Evolutionary conservation across 1,140 invertebrate species (phyloP).

Genomic region (Melanaphis sacchari): DNA sequence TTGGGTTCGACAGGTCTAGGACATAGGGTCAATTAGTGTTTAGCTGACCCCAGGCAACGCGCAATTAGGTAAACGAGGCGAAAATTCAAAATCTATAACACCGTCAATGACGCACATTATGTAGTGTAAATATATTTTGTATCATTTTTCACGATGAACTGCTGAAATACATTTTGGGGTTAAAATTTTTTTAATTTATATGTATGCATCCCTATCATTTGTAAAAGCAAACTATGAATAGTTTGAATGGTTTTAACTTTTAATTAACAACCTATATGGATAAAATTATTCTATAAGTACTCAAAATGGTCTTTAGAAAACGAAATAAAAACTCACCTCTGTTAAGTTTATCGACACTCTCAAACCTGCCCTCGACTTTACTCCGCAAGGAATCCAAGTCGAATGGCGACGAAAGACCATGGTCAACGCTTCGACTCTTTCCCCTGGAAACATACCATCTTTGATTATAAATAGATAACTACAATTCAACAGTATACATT

Average conservation of each 20-base stretch:
- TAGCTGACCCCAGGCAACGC: not conserved
- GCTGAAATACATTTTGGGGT: not conserved
- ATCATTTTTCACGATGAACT: not conserved
- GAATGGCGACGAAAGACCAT: conserved; percentile 81
- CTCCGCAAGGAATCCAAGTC: conserved; percentile 81
- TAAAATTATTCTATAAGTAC: not conserved
- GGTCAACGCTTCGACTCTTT: conserved; percentile 87
- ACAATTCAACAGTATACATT: not conserved
- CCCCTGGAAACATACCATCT: conserved; percentile 70
- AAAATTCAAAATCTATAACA: conserved; percentile 35
- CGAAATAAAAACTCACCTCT: conserved; percentile 64
- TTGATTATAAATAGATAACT: not conserved
- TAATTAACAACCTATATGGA: not conserved
- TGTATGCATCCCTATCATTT: too few species aligned
- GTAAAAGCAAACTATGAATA: not conserved
- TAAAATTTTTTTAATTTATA: too few species aligned
- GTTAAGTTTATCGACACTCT: conserved; percentile 74
- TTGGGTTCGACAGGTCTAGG: conserved; percentile 49
- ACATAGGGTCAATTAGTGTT: conserved; percentile 47
- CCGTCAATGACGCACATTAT: not conserved
- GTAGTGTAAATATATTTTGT: not conserved
- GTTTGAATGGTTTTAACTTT: not conserved
- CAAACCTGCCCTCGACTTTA: conserved; percentile 83
- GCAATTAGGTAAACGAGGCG: conserved; percentile 44
- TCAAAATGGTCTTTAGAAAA: not conserved